Evolutionary conservation across 2,113 vertebrate genomes (phyloP).

Genomic region (Eonycteris spelaea): DNA sequence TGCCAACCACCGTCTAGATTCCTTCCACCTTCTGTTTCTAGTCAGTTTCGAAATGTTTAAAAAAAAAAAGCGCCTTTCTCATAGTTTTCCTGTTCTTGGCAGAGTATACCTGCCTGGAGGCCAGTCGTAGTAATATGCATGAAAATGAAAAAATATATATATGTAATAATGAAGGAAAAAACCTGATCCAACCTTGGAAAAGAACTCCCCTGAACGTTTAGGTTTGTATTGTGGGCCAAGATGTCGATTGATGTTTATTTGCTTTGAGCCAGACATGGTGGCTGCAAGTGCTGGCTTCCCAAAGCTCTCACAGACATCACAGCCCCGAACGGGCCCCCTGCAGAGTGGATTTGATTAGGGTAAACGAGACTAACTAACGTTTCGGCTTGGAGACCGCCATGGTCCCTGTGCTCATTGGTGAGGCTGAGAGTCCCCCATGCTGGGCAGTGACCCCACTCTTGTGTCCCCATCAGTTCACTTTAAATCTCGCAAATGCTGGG

Average conservation of each 20-base stretch:
- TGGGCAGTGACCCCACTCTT: neutral
- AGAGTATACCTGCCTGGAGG: constrained; percentile 14
- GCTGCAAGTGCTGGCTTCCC: neutral
- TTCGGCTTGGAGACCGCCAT: neutral
- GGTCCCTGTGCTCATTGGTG: neutral
- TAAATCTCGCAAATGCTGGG: neutral
- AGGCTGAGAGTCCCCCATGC: neutral
- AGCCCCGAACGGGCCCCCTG: neutral
- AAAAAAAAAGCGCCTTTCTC: constrained; percentile 26
- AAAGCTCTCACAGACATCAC: neutral
- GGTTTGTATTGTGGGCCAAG: constrained; percentile 45
- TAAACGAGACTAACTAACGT: neutral
- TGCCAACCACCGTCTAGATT: neutral
- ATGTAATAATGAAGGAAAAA: neutral
- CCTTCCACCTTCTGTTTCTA: constrained; percentile 46
- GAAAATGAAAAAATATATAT: constrained; percentile 15
- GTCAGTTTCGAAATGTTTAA: constrained; percentile 36
- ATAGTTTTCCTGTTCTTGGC: constrained; percentile 56
- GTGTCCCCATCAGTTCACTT: neutral
- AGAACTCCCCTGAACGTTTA: constrained; percentile 1
- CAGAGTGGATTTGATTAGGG: constrained; percentile 27
- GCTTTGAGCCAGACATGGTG: constrained; percentile 42
- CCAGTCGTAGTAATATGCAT: constrained; percentile 33
- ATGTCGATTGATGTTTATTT: constrained; percentile 22
- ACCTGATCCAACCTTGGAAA: constrained; percentile 31